Conservation (phyloP, 30 jellyfish, hydroid and myxozoan genomes). For the Cassiopea xamachana region DNA sequence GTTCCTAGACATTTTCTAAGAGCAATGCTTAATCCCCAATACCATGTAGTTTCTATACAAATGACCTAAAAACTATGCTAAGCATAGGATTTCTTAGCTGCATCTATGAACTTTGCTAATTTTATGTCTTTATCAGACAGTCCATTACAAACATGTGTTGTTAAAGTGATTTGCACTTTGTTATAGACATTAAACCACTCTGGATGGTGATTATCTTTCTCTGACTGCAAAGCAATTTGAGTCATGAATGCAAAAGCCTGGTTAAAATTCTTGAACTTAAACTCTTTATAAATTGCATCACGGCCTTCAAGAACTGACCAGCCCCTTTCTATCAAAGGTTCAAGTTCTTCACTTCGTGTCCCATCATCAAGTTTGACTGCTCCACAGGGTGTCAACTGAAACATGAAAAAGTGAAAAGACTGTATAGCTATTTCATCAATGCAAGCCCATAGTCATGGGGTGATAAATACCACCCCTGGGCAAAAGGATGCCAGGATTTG, state of each 20-base stretch:
- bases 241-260: conserved; percentile 98
- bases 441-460: too few relatives aligned
- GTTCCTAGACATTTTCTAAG: too few relatives aligned
- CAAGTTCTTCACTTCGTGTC: conserved; percentile 54
- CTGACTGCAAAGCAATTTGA: conserved; percentile 91
- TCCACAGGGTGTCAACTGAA: conserved; percentile 68
- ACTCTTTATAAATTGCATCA: conserved; percentile 94
- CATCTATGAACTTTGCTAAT: conserved; percentile 89
- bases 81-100: conserved; percentile 21
- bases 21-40: too few relatives aligned
- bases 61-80: neutral
- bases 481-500: too few relatives aligned
- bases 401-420: neutral
- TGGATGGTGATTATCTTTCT: conserved; percentile 92
- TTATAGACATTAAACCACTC: conserved; percentile 98
- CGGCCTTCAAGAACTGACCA: conserved; percentile 82
- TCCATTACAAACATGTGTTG: conserved; percentile 96
- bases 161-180: conserved; percentile 89
- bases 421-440: neutral
- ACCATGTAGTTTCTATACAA: neutral
- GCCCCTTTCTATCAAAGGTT: conserved; percentile 70
- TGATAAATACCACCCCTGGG: too few relatives aligned
- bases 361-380: conserved; percentile 67
- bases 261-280: conserved; percentile 83
- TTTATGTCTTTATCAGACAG: conserved; percentile 81